Conservation (phyloP, 2,888 invertebrate genomes). For the Peribatodes rhomboidaria region DNA sequence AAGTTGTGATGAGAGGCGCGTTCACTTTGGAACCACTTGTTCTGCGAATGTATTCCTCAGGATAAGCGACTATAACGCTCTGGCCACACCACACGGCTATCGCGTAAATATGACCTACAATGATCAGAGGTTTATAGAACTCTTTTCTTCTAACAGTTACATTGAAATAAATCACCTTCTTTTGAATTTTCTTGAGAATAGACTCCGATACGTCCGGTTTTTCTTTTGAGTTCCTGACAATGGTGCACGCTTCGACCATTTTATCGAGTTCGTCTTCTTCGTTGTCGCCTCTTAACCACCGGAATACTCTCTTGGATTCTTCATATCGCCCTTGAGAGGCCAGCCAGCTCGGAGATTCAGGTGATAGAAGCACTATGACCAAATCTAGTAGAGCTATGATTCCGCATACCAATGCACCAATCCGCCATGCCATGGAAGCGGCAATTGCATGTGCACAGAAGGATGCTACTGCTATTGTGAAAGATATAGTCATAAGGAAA, state of each 20-base stretch:
- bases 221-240: slow-evolving; percentile 53
- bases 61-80: slow-evolving; percentile 52
- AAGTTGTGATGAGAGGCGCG: slow-evolving; percentile 38
- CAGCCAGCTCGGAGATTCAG: slow-evolving; percentile 89
- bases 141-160: slow-evolving; percentile 52
- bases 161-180: slow-evolving; percentile 47
- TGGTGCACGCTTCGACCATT: slow-evolving; percentile 65
- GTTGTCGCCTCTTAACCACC: slow-evolving; percentile 83
- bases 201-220: slow-evolving; percentile 46
- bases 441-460: slow-evolving; percentile 87
- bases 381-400: slow-evolving; percentile 77
- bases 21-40: slow-evolving; percentile 49
- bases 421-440: slow-evolving; percentile 84
- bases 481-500: slow-evolving; percentile 86
- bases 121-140: slow-evolving; percentile 60
- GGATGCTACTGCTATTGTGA: slow-evolving; percentile 87
- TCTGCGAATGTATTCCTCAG: slow-evolving; percentile 48
- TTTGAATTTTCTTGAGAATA: slow-evolving; percentile 37
- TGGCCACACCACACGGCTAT: slow-evolving; percentile 56
- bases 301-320: slow-evolving; percentile 83
- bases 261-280: slow-evolving; percentile 71
- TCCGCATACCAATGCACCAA: slow-evolving; percentile 80
- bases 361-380: slow-evolving; percentile 69
- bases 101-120: slow-evolving; percentile 57
- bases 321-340: slow-evolving; percentile 83